Base-by-base conservation (phyloP, 2,888 invertebrate species). In the Crossocerus cetratus region DNA sequence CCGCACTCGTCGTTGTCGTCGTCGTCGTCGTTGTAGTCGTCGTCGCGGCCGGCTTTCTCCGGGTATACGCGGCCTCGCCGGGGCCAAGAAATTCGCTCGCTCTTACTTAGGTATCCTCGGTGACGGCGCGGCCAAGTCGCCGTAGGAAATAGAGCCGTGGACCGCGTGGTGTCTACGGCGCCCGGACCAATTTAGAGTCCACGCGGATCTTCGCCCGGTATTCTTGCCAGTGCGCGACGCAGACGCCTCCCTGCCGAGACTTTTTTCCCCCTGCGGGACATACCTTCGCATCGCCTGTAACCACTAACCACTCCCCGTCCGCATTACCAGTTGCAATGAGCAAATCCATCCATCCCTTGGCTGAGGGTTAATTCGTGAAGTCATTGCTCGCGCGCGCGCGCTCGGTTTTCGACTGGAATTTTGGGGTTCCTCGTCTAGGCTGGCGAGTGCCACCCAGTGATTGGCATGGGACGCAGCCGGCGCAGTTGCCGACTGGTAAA, bases 101-200 rank as follows among this genome's bases (percentile, higher is more conserved):
- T 69, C 75, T 65, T 72, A 79, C 32, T 32, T 32, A 32, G 32
- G 32, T 32, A 32, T 32, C 32, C 32, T 32, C 32, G 76, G 78
- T 77, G 78, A 77, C 78, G 78, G 72, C 74, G 71, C 82, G 75
- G 65, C 77, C 64, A 62, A 60, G 32, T 32, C 65, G 72, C 49
- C 76, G 67, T 76, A 81, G 81, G 83, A 87, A 88, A 87, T 89
- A 88, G 88, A 88, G 60, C 70, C 76, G 74, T 80, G 81, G 82
- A 88, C 88, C 88, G 86, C 88, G 89, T 89, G 89, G 88, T 89
- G 89, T 89, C 89, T 89, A 76, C 87, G 86, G 86, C 84, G 85
- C 85, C 86, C 80, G 84, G 3, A 85, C 86, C 76, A 75, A 88
- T 87, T 89, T 89, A 89, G 88, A 87, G 86, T 84, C 89, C 89